phyloP scores from a whole-genome alignment of 1,140 invertebrate species.

The Acromyrmex charruanus region DNA sequence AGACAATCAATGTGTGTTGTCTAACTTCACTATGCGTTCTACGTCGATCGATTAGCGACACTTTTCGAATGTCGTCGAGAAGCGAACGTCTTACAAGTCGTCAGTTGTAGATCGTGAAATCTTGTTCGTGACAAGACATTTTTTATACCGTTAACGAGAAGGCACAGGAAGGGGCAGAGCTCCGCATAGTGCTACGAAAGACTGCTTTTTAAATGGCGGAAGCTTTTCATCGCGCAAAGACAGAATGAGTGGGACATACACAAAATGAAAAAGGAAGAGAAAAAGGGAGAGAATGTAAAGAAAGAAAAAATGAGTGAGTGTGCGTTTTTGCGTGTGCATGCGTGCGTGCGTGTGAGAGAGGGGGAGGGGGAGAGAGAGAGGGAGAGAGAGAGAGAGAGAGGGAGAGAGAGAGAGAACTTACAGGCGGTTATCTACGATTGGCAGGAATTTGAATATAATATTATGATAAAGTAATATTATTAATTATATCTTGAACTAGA shows the following conservation, averaged over 20 bases:
- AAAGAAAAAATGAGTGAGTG: too few relatives aligned
- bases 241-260: constrained; percentile 39
- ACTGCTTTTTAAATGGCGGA: constrained; percentile 78
- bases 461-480: constrained; percentile 70
- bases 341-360: not conserved
- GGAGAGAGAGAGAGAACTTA: constrained; percentile 52
- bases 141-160: constrained; percentile 56
- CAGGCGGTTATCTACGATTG: constrained; percentile 64
- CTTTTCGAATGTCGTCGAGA: not conserved
- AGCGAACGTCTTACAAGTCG: not conserved
- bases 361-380: not conserved
- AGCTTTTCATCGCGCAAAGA: constrained; percentile 64
- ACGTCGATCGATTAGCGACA: constrained; percentile 16
- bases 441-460: constrained; percentile 67
- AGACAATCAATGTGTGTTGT: too few relatives aligned
- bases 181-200: constrained; percentile 77
- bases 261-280: not conserved
- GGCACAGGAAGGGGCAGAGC: constrained; percentile 60
- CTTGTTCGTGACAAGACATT: constrained; percentile 4
- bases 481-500: constrained; percentile 64
- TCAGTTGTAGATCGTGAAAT: constrained; percentile 19
- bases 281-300: constrained; percentile 21
- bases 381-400: constrained; percentile 20
- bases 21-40: not conserved
- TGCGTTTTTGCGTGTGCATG: too few relatives aligned